Evolutionary conservation across 1,140 invertebrate species (phyloP), one percentile per base, ranked within the genome.

Genomic region (Trachymyrmex septentrionalis): DNA sequence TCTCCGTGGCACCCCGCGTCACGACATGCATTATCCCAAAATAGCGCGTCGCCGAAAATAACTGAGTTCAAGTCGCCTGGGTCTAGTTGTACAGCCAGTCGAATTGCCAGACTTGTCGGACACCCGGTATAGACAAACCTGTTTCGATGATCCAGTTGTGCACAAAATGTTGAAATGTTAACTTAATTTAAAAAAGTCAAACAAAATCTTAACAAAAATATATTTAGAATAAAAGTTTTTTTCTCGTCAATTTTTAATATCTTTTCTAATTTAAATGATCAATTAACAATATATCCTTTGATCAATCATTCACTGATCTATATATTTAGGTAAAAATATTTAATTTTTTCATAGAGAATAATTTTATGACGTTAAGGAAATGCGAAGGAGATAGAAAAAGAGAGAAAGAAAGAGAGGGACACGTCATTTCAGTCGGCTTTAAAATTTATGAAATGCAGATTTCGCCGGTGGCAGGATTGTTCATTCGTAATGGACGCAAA

Each of bases 1-100:
- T 88, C 69, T 50, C 21, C 87, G 85, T 88, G 88, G 86, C 84
- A 88, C 61, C 91, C 67, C 90, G 86, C 91, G 84, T 87, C 50
- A 90, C 93, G 93, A 89, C 89, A 92, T 88, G 50, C 66, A 90
- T 91, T 89, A 88, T 93, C 90, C 88, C 86, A 91, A 93, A 94
- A 94, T 94, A 94, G 92, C 91, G 85, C 71, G 59, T 30, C 78
- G 30, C 92, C 88, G 92, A 93, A 93, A 93, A 94, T 93, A 94
- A 89, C 87, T 81, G 86, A 85, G 88, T 92, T 91, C 64, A 91
- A 91, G 90, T 75, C 69, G 80, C 91, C 92, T 88, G 88, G 80
- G 24, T 89, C 87, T 88, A 88, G 82, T 91, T 87, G 86, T 77
- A 61, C 69, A 38, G 34, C 53, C 48, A 38, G 7, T 50, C 85